These are phyloP conservation scores for Muntiacus muntjak DNA, from an alignment of 2,113 vertebrate species.

Conservation along the genomic window DNA sequence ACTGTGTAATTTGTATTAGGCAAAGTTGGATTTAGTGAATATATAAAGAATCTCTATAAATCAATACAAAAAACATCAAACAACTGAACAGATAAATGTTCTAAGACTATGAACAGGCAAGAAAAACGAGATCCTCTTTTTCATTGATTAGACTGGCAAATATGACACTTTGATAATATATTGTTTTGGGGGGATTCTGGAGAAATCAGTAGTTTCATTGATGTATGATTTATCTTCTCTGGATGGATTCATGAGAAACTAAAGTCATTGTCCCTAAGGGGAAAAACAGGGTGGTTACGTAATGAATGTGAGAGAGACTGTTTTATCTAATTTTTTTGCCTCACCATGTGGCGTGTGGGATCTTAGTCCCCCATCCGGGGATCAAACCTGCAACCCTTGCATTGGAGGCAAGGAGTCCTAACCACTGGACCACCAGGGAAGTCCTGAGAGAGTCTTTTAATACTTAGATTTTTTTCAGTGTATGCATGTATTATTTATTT, in stretches of 20 bases:
- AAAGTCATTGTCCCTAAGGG: neutral
- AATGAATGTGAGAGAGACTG: neutral
- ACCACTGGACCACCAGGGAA: neutral
- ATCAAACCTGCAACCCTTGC: neutral
- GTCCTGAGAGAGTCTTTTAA: neutral
- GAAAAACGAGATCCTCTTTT: neutral
- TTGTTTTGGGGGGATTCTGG: neutral
- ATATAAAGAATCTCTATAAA: neutral
- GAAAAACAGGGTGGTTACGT: neutral
- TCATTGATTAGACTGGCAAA: neutral
- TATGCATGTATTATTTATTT: too few species aligned
- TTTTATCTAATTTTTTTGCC: neutral
- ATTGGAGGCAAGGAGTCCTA: neutral
- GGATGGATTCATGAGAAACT: neutral
- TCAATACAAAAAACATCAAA: neutral
- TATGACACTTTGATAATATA: neutral
- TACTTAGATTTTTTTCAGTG: neutral
- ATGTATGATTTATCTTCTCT: neutral
- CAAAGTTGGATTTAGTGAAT: neutral
- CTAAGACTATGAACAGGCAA: neutral
- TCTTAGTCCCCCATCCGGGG: neutral
- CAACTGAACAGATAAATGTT: neutral
- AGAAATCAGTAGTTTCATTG: neutral
- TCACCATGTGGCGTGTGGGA: fast-evolving
- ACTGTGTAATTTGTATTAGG: neutral